A percentile compares a stretch with the other conserved stretches of the same genome.
phyloP scores from a whole-genome alignment of 1,140 invertebrate species.

The Drosophila littoralis region DNA sequence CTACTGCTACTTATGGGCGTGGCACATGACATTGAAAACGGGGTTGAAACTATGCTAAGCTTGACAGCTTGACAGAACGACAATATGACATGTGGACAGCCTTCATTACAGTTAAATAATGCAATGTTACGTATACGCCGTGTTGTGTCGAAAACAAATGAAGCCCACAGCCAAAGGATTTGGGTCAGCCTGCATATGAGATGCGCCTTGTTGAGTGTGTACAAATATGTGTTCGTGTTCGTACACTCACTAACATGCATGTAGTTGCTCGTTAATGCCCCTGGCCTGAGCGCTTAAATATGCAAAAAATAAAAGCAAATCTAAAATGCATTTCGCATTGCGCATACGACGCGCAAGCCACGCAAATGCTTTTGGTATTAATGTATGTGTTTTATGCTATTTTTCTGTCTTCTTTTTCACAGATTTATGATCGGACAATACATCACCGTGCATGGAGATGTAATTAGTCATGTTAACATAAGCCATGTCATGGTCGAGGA shows the following conservation, averaged over 20 bases:
- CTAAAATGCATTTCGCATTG: constrained; percentile 56
- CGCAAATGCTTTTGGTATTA: constrained; percentile 60
- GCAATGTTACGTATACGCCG: constrained; percentile 56
- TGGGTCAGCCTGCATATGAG: constrained; percentile 76
- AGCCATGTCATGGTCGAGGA: constrained; percentile 92
- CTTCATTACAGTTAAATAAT: constrained; percentile 77
- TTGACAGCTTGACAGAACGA: constrained; percentile 56
- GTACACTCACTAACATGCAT: constrained; percentile 3
- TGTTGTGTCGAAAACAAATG: constrained; percentile 70
- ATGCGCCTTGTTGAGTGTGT: constrained; percentile 62
- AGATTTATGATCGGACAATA: constrained; percentile 93
- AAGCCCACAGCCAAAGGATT: constrained; percentile 72
- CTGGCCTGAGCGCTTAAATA: constrained; percentile 54
- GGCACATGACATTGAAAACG: constrained; percentile 78
- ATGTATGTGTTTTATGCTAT: constrained; percentile 54
- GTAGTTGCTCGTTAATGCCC: constrained; percentile 51
- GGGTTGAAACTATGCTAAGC: constrained; percentile 70
- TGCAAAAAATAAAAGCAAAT: constrained; percentile 56
- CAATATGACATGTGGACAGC: constrained; percentile 51
- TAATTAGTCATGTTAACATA: constrained; percentile 95
- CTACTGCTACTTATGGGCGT: constrained; percentile 45
- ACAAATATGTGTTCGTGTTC: constrained; percentile 1
- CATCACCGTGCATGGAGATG: constrained; percentile 92
- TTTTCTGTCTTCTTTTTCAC: constrained; percentile 42
- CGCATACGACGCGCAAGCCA: constrained; percentile 54